Evolutionary conservation across 2,113 vertebrate genomes (phyloP), one percentile per base, ranked within the genome.

Genomic region (Rana temporaria): DNA sequence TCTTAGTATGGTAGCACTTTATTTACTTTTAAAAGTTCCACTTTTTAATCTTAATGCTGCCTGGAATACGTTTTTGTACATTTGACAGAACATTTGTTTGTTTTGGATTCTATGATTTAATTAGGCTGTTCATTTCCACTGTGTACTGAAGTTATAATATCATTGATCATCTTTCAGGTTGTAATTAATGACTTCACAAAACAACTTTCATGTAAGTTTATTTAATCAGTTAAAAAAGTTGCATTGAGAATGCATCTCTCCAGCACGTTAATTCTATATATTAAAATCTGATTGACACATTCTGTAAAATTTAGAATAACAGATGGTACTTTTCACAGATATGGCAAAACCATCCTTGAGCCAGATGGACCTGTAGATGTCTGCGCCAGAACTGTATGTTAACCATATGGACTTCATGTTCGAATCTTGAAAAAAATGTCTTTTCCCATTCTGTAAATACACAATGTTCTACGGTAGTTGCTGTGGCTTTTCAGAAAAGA

Each of bases 351-450:
- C 34, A 64, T 18, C 20, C 59, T 52, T 52, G 7, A 24, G 3
- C 67, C 79, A 81, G 57, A 81, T 81, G 79, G 79, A 67, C 15
- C 15, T 73, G 48, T 60, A 65, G 3, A 24, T 38, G 55, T 79
- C 24, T 24, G 24, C 65, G 60, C 79, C 79, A 81, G 30, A 71
- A 62, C 52, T 81, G 48, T 56, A 53, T 63, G 22, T 52, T 64
- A 81, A 48, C 79, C 69, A 81, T 81, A 81, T 81, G 67, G 78
- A 81, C 16, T 38, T 42, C 16, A 42, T 70, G 53, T 26, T 12
- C 42, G 14, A 48, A 3, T 9, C 9, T 48, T 48, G 32, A 48
- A 11, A 48, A 48, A 48, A 48, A 48, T 48, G 42, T 30, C 42
- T 48, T 48, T 48, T 48, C 9, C 12, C 8, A 48, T 14, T 48